Conservation (phyloP, 2,113 vertebrate genomes). For the Rhabdomys dilectus region DNA sequence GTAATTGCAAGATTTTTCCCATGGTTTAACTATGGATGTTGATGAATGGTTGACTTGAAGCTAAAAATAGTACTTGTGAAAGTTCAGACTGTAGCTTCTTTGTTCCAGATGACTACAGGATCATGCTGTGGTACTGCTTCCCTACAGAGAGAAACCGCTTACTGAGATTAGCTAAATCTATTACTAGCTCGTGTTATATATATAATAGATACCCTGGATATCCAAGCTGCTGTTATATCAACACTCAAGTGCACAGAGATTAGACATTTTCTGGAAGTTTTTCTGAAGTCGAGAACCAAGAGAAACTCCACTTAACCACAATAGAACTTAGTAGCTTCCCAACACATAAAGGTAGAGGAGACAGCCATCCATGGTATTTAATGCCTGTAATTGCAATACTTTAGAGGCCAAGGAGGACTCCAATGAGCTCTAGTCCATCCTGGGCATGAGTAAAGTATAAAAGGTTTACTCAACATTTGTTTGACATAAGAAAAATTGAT, state of each 20-base stretch:
- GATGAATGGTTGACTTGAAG: not conserved
- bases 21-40: not conserved
- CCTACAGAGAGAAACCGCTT: not conserved
- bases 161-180: not conserved
- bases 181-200: not conserved
- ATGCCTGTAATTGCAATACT: not conserved
- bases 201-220: not conserved
- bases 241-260: not conserved
- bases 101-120: not conserved
- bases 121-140: not conserved
- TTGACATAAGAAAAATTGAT: not conserved
- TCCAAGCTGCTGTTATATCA: not conserved
- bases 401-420: not conserved
- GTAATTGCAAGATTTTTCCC: not conserved
- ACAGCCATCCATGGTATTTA: not conserved
- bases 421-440: not conserved
- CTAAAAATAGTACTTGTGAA: not conserved
- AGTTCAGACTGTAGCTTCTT: not conserved
- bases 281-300: not conserved
- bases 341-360: not conserved
- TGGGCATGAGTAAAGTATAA: not conserved
- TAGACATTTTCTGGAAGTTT: not conserved
- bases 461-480: not conserved
- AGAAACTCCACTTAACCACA: not conserved
- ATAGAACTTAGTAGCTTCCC: too few species aligned